Conservation (phyloP, 2,888 invertebrate species). For the Sepiola atlantica region DNA sequence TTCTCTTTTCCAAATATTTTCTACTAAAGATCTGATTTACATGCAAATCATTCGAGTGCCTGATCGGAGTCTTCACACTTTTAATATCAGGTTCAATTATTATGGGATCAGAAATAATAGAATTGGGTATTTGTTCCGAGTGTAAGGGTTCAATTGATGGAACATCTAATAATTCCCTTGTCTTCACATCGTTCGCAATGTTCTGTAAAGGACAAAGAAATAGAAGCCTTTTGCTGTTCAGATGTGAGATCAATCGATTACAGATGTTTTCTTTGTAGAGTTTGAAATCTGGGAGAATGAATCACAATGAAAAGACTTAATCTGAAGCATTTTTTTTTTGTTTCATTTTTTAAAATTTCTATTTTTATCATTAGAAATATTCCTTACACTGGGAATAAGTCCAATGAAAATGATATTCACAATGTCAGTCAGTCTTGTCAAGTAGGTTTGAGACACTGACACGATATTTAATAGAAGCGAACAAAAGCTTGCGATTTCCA, state of each 20-base stretch:
- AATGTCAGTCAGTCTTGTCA: neutral
- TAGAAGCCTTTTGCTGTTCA: constrained; percentile 6
- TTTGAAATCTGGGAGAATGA: neutral
- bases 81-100: neutral
- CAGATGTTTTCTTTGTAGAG: neutral
- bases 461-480: neutral
- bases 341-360: no score
- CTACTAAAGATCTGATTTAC: constrained; percentile 8
- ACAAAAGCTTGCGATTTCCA: neutral
- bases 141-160: neutral
- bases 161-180: constrained; percentile 10
- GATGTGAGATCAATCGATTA: neutral
- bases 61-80: neutral
- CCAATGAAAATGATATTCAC: neutral
- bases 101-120: neutral
- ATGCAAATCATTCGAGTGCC: neutral
- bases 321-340: neutral
- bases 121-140: neutral
- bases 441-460: constrained; percentile 1
- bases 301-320: neutral
- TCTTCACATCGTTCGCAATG: neutral
- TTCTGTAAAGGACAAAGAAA: neutral
- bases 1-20: neutral
- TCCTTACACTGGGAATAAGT: neutral
- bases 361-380: neutral